A percentile compares a stretch with the other conserved stretches of the same genome.
Conservation (phyloP, 2,797 vertebrate species). For the Neostethus bicornis region DNA sequence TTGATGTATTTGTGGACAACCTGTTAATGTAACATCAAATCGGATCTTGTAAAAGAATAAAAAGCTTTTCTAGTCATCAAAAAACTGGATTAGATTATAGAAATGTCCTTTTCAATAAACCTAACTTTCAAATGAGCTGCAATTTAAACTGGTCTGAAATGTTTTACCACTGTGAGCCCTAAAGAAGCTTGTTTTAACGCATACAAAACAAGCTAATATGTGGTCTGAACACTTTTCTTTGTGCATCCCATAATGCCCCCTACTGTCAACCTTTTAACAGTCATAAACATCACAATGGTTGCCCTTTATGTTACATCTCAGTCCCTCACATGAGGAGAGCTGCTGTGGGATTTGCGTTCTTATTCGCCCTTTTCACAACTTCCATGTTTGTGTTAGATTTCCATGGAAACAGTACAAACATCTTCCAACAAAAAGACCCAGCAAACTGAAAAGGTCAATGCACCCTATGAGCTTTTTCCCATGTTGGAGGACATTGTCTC, state of each 20-base stretch:
- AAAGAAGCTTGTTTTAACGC: background rate
- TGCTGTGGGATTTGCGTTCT: conserved; percentile 53
- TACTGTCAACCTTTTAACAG: conserved; percentile 42
- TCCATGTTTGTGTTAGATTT: conserved; percentile 42
- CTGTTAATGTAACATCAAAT: background rate
- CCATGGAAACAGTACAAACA: conserved; percentile 45
- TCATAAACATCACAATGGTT: conserved; percentile 41
- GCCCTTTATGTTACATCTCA: conserved; percentile 55
- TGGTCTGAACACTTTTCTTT: conserved; percentile 11
- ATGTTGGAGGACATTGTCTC: conserved; percentile 8
- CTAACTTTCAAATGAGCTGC: background rate
- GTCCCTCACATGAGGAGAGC: conserved; percentile 28
- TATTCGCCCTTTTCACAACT: conserved; percentile 28
- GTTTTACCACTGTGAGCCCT: background rate
- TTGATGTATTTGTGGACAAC: background rate
- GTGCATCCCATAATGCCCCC: conserved; percentile 56
- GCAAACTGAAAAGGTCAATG: conserved; percentile 36
- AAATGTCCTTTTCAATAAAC: background rate
- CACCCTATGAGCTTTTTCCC: conserved; percentile 11
- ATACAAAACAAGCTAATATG: background rate
- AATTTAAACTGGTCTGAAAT: background rate
- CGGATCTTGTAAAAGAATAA: background rate
- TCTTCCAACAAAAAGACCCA: conserved; percentile 28
- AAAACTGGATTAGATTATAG: background rate
- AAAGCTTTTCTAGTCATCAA: background rate